Base-by-base conservation (phyloP, 2,888 invertebrate genomes). In the Neoaliturus tenellus region DNA sequence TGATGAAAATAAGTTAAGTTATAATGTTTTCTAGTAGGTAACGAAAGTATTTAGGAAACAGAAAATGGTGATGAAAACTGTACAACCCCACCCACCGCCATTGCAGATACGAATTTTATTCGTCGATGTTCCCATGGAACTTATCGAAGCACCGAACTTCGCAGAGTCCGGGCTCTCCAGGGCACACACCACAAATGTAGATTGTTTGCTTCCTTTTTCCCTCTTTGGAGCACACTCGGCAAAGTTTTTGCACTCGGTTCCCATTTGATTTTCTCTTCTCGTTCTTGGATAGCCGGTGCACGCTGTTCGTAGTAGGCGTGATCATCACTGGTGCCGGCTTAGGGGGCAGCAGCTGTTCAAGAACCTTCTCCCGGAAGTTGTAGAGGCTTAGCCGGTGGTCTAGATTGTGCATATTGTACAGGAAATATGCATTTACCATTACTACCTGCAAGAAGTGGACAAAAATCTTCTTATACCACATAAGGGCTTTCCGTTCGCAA, bases 391-490 rank as follows among this genome's bases (percentile, higher is more conserved):
- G 51, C 25, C 23, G 81, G 14, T 87, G 87, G 73, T 62, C 8
- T 20, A 39, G 2, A 6, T 28, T 81, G 69, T 44, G 48, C 35
- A 44, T 67, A 20, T 81, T 81, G 33, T 39, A 69, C 31, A 81
- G 48, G 12, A 8, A 25, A 33, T 48, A 25, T 23, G 48, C 4
- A 58, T 81, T 81, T 20, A 67, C 25, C 44, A 41, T n/a, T 0
- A 69, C 0, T 28, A 81, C 69, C 23, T 81, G 48, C 1, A 69
- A n/a, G 1, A 81, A 0, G 23, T 69, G 81, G 3, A 82, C 25
- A 25, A 55, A 55, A 20, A 82, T 39, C 67, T 80, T 82, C 48
- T 84, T 85, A 71, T 85, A 73, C 82, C 84, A 85, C 23, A 25
- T 51, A 8, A 84, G 3, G 4, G 83, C 62, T 44, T 51, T 81